A percentile compares a stretch with the other conserved stretches of the same genome.
phyloP scores from a whole-genome alignment of 1,140 invertebrate species.

The Hylyphantes graminicola region DNA sequence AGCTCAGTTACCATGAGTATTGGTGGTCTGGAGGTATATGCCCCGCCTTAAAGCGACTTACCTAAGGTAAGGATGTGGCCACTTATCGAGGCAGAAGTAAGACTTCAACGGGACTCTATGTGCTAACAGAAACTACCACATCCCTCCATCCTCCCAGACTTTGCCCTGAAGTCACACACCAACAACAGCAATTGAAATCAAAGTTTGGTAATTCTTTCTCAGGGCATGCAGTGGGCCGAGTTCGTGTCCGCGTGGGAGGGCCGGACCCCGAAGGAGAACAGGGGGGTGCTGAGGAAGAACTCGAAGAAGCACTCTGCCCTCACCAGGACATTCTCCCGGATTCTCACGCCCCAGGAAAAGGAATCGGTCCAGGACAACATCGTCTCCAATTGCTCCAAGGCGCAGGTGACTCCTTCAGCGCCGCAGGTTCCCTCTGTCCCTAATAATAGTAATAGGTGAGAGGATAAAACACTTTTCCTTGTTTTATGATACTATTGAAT shows the following conservation, averaged over 20 bases:
- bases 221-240: conserved; percentile 60
- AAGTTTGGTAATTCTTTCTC: background rate
- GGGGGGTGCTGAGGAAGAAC: conserved; percentile 2
- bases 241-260: conserved; percentile 51
- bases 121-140: too few relatives aligned
- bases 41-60: too few relatives aligned
- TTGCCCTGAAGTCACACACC: background rate
- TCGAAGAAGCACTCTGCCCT: conserved; percentile 14
- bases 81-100: too few relatives aligned
- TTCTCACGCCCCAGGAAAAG: background rate
- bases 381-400: conserved; percentile 18
- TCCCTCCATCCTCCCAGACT: too few relatives aligned
- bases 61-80: too few relatives aligned
- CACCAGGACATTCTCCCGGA: conserved; percentile 19
- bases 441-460: too few relatives aligned
- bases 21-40: too few relatives aligned
- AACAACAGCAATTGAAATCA: background rate
- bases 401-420: background rate
- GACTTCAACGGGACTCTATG: too few relatives aligned
- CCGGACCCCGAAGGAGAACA: conserved; percentile 6
- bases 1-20: too few relatives aligned
- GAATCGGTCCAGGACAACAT: conserved; percentile 8
- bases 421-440: too few relatives aligned
- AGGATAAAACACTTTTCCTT: too few relatives aligned
- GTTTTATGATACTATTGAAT: too few relatives aligned